Base-by-base conservation (phyloP, 2,888 invertebrate species). In the Drosophila gaucha region DNA sequence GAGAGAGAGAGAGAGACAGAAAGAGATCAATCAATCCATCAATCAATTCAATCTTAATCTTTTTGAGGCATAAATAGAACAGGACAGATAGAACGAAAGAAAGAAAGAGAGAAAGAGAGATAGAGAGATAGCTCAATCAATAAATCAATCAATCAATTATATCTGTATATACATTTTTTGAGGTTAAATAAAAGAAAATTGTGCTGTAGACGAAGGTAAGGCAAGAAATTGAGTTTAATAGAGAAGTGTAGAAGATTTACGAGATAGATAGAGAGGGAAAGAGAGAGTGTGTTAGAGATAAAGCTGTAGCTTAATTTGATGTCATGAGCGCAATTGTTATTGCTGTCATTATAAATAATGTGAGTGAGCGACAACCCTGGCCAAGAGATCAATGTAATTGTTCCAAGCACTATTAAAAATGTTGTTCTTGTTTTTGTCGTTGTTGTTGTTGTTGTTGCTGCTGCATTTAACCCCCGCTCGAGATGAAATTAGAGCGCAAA, bases 281-380 rank as follows among this genome's bases (percentile, higher is more conserved):
- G 24, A 20, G 8, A 1, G 31, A 1, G 8, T 2, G 14, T 24
- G 28, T 24, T 22, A 9, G 10, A 44, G 46, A 52, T n/a, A 43
- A 18, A 65, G 41, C 35, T 20, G 20, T 44, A 30, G 72, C 82
- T 80, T 83, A 77, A 82, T 82, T 77, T 67, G 64, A 77, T 86
- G 80, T 77, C 80, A 64, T 58, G 69, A 76, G 44, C 76, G 64
- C 60, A 83, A 86, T 83, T 86, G 86, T 83, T 82, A 82, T 86
- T 74, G 83, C 86, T 64, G 59, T 67, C 77, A 86, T 82, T 83
- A 86, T 72, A 80, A 83, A 83, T 82, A 73, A 74, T 58, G 64
- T 59, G n/a, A n/a, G n/a, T n/a, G 28, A 16, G 47, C 49, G 36
- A 49, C 50, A 57, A 33, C 66, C 56, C 56, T 65, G 57, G 43